phyloP scores from a whole-genome alignment of 2,888 invertebrate species.

The Slavum lentiscoides region DNA sequence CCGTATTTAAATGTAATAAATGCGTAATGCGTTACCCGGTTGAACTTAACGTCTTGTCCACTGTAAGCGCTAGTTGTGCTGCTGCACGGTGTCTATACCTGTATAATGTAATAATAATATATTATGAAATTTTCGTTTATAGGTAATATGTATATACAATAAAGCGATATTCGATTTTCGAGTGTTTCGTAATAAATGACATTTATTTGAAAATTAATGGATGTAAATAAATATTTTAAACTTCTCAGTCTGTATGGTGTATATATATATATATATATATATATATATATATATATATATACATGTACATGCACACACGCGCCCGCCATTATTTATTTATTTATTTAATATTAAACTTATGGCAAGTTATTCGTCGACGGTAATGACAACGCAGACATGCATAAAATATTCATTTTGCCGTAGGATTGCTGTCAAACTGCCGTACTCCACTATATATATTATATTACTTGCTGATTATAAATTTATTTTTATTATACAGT shows the following conservation, averaged over 20 bases:
- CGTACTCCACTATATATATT: not conserved
- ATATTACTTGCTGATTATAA: not conserved
- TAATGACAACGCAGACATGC: not conserved
- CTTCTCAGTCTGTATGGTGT: not conserved
- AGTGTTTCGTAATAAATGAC: not conserved
- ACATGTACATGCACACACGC: not conserved
- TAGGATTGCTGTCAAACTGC: not conserved
- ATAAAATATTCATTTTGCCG: constrained; percentile 15
- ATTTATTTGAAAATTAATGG: constrained; percentile 9
- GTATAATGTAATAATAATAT: not conserved
- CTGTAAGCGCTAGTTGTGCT: no score
- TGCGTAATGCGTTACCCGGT: no score
- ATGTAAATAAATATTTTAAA: not conserved
- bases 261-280: no score
- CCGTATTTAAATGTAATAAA: no score
- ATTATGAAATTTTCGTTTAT: not conserved
- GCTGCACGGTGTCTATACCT: no score
- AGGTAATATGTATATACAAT: not conserved
- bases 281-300: not conserved
- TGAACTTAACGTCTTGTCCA: no score
- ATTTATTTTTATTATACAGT: not conserved
- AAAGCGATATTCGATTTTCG: no score
- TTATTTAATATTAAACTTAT: not conserved
- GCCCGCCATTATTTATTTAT: no score
- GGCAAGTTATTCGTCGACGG: constrained; percentile 10